Conservation (phyloP, 1,140 invertebrate species). For the Matsumurasca onukii region DNA sequence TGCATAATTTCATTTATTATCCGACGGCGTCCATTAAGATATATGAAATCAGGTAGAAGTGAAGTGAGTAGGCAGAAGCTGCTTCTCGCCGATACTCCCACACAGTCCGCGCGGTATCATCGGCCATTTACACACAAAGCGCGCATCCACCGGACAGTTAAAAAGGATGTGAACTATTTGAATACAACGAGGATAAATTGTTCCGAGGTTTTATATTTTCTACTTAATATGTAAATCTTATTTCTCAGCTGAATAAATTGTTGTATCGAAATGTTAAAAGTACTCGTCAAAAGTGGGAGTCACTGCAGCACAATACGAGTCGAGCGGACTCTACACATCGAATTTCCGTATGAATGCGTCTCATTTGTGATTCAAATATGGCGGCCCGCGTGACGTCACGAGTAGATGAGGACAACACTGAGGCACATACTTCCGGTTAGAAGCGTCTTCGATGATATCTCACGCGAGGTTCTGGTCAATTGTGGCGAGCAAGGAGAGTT, state of each 20-base stretch:
- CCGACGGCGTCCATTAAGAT: neutral
- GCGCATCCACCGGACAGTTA: neutral
- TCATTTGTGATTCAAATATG: conserved; percentile 22
- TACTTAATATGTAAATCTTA: conserved; percentile 25
- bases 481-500: too few relatives aligned
- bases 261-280: neutral
- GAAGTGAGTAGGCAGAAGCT: neutral
- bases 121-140: conserved; percentile 17
- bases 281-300: conserved; percentile 24
- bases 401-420: neutral
- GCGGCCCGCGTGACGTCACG: conserved; percentile 9
- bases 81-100: neutral
- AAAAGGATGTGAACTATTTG: conserved; percentile 10
- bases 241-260: conserved; percentile 21
- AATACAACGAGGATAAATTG: conserved; percentile 20
- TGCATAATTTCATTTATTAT: conserved; percentile 3
- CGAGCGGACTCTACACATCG: neutral
- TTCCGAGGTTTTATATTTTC: conserved; percentile 18
- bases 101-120: neutral
- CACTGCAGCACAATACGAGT: conserved; percentile 2
- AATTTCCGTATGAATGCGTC: conserved; percentile 20
- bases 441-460: too few relatives aligned
- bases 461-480: too few relatives aligned
- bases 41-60: neutral
- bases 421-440: conserved; percentile 1